Conservation (phyloP, 2,888 invertebrate genomes). For the Tholera decimalis region DNA sequence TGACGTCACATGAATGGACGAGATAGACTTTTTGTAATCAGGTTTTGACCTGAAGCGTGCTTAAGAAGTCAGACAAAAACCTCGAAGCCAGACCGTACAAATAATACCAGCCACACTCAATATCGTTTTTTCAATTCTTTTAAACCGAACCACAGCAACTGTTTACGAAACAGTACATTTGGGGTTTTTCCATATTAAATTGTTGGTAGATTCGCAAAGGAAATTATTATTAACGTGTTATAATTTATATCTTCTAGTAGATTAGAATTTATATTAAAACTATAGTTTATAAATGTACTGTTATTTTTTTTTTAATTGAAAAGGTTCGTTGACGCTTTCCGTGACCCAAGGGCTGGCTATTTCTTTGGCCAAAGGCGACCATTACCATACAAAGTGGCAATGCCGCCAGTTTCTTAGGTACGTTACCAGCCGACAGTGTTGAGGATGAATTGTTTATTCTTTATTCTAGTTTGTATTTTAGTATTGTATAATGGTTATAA, state of each 20-base stretch:
- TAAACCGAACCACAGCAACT: neutral
- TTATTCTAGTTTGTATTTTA: too few species aligned
- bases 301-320: too few species aligned
- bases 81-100: neutral
- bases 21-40: neutral
- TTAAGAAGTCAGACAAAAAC: neutral
- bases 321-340: too few species aligned
- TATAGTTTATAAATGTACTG: too few species aligned
- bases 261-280: neutral
- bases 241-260: constrained; percentile 11
- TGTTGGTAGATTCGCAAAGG: neutral
- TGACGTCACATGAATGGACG: too few species aligned
- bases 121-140: neutral
- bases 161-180: constrained; percentile 22
- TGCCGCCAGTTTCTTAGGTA: too few species aligned
- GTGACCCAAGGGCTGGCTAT: too few species aligned
- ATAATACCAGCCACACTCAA: neutral
- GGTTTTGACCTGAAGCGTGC: neutral
- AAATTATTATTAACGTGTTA: constrained; percentile 27
- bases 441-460: too few species aligned
- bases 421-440: too few species aligned
- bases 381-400: too few species aligned
- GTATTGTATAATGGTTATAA: too few species aligned
- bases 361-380: too few species aligned
- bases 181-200: constrained; percentile 27